These are phyloP conservation scores for Euwallacea similis DNA, from an alignment of 1,140 invertebrate species.

Conservation along the genomic window DNA sequence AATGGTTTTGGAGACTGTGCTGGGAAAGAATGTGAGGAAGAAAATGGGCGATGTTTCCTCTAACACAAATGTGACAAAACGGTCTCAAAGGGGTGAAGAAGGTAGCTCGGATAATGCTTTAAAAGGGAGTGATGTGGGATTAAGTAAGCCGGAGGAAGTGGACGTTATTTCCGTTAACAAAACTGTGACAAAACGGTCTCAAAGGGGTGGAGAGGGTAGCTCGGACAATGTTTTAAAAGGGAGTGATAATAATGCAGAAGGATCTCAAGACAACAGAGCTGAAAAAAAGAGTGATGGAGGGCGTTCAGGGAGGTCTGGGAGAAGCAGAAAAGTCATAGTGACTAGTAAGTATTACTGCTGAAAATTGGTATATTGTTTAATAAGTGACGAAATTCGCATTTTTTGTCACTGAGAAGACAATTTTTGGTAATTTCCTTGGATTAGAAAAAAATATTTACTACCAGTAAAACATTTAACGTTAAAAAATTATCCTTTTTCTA, in stretches of 20 bases:
- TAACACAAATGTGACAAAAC: neutral
- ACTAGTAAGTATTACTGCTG: conserved; percentile 2
- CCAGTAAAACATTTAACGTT: too few species aligned
- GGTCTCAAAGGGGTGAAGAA: neutral
- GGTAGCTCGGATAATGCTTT: neutral
- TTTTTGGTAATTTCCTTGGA: too few species aligned
- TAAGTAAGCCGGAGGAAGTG: neutral
- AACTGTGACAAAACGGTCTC: neutral
- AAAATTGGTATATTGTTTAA: neutral
- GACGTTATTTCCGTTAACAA: neutral
- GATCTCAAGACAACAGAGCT: neutral
- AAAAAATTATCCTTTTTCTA: too few species aligned
- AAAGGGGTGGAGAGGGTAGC: neutral
- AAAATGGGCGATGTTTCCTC: neutral
- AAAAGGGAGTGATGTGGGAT: neutral
- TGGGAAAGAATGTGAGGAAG: neutral
- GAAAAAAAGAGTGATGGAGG: too few species aligned
- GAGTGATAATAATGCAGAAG: neutral
- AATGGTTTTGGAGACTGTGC: conserved; percentile 31
- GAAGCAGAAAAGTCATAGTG: conserved; percentile 1
- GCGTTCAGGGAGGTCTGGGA: neutral
- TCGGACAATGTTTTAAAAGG: neutral
- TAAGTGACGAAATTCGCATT: too few species aligned
- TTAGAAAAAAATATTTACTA: too few species aligned
- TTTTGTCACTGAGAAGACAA: too few species aligned